Percentiles rank a stretch among this genome's conserved stretches.
These are phyloP conservation scores for Clarias batrachus DNA, from an alignment of 2,113 vertebrate genomes.

Conservation along the genomic window DNA sequence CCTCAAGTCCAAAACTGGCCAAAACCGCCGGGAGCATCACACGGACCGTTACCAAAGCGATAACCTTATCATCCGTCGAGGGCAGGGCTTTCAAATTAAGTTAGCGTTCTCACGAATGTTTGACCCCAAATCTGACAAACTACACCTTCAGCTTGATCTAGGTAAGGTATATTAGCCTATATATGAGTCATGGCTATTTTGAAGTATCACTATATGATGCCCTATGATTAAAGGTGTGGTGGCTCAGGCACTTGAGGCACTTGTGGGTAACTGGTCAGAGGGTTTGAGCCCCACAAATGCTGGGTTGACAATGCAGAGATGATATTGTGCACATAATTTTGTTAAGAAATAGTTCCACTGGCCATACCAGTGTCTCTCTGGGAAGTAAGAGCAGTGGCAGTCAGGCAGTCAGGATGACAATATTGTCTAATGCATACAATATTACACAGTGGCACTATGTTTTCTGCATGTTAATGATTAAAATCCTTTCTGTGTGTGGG, in stretches of 20 bases:
- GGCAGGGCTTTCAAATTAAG: conserved; percentile 78
- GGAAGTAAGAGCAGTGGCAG: too few species aligned
- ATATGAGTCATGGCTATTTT: too few species aligned
- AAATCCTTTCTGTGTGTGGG: not conserved
- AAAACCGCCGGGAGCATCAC: conserved; percentile 75
- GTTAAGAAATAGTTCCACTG: too few species aligned
- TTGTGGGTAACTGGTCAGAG: too few species aligned
- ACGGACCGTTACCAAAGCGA: conserved; percentile 76
- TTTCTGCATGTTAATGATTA: not conserved
- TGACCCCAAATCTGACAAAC: conserved; percentile 63
- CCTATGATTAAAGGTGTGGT: too few species aligned
- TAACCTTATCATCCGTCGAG: conserved; percentile 77
- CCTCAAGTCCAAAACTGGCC: conserved; percentile 65
- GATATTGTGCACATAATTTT: too few species aligned
- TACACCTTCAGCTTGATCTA: conserved; percentile 76
- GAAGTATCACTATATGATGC: not conserved
- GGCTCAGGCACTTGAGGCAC: too few species aligned
- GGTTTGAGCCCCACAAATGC: too few species aligned
- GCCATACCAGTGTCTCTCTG: too few species aligned
- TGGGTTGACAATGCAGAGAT: too few species aligned
- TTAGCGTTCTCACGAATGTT: conserved; percentile 71
- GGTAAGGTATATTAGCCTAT: conserved; percentile 67
- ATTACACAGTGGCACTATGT: not conserved
- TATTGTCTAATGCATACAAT: not conserved
- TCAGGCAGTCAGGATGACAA: too few species aligned